Evolutionary conservation across 2,797 vertebrate genomes (phyloP).

Genomic region (Sebastes steindachneri): DNA sequence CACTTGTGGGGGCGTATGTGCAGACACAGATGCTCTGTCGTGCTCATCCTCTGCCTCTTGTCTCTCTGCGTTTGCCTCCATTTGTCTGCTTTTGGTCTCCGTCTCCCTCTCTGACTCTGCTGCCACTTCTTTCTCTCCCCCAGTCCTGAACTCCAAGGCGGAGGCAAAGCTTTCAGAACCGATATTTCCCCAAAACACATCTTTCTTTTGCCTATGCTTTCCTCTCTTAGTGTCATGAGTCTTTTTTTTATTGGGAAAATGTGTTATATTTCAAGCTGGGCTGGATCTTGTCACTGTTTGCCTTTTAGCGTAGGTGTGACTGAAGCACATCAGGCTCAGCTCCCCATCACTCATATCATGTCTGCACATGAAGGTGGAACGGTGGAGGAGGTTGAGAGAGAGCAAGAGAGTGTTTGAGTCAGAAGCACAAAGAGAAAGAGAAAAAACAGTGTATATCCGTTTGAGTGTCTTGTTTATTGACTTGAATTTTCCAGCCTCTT

Average conservation of each 20-base stretch:
- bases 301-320: slow-evolving; percentile 39
- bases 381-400: slow-evolving; percentile 15
- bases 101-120: slow-evolving; percentile 6
- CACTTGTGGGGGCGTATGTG: slow-evolving; percentile 34
- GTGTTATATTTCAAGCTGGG: background rate
- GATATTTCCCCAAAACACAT: slow-evolving; percentile 21
- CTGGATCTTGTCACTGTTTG: slow-evolving; percentile 19
- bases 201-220: background rate
- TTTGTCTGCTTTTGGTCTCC: slow-evolving; percentile 31
- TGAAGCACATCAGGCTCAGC: slow-evolving; percentile 26
- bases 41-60: slow-evolving; percentile 22
- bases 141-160: slow-evolving; percentile 18
- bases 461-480: slow-evolving; percentile 23
- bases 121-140: background rate
- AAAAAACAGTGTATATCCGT: background rate
- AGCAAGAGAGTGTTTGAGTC: slow-evolving; percentile 17
- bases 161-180: slow-evolving; percentile 17
- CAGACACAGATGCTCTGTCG: slow-evolving; percentile 36
- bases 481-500: slow-evolving; percentile 27
- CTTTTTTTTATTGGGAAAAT: background rate
- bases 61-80: slow-evolving; percentile 28
- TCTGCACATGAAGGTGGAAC: slow-evolving; percentile 13
- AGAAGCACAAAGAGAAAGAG: background rate
- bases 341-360: slow-evolving; percentile 19
- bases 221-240: slow-evolving; percentile 5